Base-by-base conservation (phyloP, 2,888 invertebrate species). In the Aphelenchoides bicaudatus region DNA sequence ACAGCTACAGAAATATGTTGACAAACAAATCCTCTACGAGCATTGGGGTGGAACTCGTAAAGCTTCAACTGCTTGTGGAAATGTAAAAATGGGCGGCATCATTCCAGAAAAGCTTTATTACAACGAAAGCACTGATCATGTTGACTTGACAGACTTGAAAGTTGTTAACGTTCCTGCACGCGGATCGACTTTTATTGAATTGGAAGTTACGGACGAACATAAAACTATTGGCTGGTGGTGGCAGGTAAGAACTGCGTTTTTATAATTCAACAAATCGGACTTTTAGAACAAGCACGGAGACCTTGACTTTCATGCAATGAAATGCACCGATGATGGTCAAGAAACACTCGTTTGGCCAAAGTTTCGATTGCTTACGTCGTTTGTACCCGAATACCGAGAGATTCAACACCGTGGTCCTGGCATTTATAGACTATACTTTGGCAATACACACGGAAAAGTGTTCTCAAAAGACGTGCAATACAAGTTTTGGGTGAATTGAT, bases 31-130 rank as follows among this genome's bases (percentile, higher is more conserved):
- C 6, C 64, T 74, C 13, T 74, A 69, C 59, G 62, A 66, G 56
- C 64, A 72, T 27, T 74, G 74, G 74, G 74, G 74, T 46, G 74
- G 74, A 6, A 70, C 62, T 3, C 43, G 68, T 34, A 29, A 65
- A 39, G 61, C 68, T 4, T 71, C 68, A 16, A 66, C 13, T 4
- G 66, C 68, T 23, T 72, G 62, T 51, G 74, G 74, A 23, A 63
- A 64, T 51, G 70, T 74, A 6, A 57, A 73, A n/a, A 68, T 66
- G 65, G 75, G 74, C 13, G 75, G 75, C 4, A 71, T 70, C 53
- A 65, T 74, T n/a, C 72, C 74, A 0, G 61, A 43, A 1, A 68
- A 68, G 29, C 21, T 58, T 21, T 16, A 57, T 23, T 38, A 39
- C 19, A 6, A 13, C 16, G 13, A 62, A n/a, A 29, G 43, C 16